phyloP scores from a whole-genome alignment of 2,888 invertebrate species.

The Augochlorella aurata region DNA sequence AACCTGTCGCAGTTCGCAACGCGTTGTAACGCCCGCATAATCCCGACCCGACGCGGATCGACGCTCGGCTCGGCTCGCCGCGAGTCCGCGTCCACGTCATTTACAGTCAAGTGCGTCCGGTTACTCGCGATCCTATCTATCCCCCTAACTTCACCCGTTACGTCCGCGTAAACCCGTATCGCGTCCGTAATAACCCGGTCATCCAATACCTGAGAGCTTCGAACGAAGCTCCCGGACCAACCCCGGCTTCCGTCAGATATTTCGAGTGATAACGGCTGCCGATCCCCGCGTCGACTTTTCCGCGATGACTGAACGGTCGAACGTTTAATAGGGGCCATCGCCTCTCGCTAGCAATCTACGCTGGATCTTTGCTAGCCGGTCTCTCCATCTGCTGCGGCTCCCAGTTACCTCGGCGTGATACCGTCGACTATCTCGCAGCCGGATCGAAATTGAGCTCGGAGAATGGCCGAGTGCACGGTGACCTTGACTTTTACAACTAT shows the following conservation, averaged over 20 bases:
- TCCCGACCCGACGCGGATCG: constrained; percentile 26
- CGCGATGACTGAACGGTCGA: constrained; percentile 15
- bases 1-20: constrained; percentile 29
- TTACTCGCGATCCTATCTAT: constrained; percentile 64
- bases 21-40: constrained; percentile 40
- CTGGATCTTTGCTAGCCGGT: neutral
- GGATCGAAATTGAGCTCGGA: neutral
- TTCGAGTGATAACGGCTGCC: constrained; percentile 49
- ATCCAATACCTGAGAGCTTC: constrained; percentile 51
- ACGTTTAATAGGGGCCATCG: constrained; percentile 16
- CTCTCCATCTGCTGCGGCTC: neutral
- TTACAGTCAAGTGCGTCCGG: constrained; percentile 59
- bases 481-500: neutral
- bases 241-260: constrained; percentile 45
- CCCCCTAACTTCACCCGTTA: constrained; percentile 61
- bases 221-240: constrained; percentile 17
- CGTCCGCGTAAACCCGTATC: constrained; percentile 59
- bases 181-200: constrained; percentile 50
- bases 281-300: constrained; percentile 18
- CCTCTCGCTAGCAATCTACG: constrained; percentile 8
- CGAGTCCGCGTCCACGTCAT: constrained; percentile 38
- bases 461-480: neutral
- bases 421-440: neutral
- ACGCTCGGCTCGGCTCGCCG: neutral
- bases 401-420: neutral